phyloP scores from a whole-genome alignment of 1,140 invertebrate species.

The Lethocerus indicus region DNA sequence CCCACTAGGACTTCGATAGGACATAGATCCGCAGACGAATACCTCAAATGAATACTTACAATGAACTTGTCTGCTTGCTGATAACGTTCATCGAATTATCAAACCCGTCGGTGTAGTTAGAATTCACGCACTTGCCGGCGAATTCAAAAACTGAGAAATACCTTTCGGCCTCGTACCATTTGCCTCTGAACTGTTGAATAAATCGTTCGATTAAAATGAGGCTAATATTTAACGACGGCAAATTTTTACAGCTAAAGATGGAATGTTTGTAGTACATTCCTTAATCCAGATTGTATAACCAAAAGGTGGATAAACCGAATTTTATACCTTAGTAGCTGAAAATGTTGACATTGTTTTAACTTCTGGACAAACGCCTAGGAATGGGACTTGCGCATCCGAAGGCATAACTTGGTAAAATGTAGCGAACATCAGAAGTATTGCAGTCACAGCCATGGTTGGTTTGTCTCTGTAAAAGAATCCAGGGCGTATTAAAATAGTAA shows the following conservation, averaged over 20 bases:
- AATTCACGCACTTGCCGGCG: constrained; percentile 54
- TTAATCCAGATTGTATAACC: too few relatives aligned
- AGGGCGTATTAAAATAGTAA: too few relatives aligned
- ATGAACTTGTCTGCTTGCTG: constrained; percentile 38
- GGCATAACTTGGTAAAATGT: too few relatives aligned
- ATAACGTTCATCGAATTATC: constrained; percentile 40
- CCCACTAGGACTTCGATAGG: too few relatives aligned
- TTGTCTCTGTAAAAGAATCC: too few relatives aligned
- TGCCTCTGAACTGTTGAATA: constrained; percentile 44
- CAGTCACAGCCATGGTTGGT: too few relatives aligned
- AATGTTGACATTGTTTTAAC: constrained; percentile 37
- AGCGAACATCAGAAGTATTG: too few relatives aligned
- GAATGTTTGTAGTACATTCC: too few relatives aligned
- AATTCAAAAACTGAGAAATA: constrained; percentile 59
- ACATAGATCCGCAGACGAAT: too few relatives aligned
- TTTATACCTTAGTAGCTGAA: constrained; percentile 32
- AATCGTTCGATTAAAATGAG: neutral
- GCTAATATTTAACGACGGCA: too few relatives aligned
- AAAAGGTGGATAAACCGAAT: too few relatives aligned
- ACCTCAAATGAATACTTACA: constrained; percentile 46
- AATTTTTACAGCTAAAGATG: too few relatives aligned
- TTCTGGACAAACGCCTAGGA: constrained; percentile 42
- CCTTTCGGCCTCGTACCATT: constrained; percentile 61
- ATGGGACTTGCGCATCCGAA: constrained; percentile 34
- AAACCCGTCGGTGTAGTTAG: constrained; percentile 37